phyloP scores from a whole-genome alignment of 2,888 invertebrate genomes.

The Cinara cedri region DNA sequence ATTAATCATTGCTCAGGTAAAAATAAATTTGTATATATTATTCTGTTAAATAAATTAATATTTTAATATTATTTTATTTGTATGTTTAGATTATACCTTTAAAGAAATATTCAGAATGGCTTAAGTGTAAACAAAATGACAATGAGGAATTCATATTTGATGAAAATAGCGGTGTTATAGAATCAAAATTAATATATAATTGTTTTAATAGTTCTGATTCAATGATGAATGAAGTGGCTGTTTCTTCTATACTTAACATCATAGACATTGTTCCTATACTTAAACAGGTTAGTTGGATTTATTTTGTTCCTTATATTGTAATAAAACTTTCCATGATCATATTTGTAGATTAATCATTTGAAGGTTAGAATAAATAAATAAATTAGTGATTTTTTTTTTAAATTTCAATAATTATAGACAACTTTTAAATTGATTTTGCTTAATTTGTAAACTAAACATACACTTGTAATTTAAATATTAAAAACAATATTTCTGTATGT shows the following conservation, averaged over 20 bases:
- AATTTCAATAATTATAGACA: no score
- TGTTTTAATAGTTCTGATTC: conserved; percentile 15
- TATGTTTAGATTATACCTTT: conserved; percentile 28
- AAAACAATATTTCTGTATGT: no score
- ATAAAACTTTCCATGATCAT: no score
- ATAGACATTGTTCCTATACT: conserved; percentile 35
- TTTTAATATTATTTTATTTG: background rate
- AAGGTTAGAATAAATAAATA: no score
- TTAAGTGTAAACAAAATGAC: background rate
- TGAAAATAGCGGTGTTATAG: background rate
- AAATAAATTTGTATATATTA: background rate
- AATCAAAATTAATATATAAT: background rate
- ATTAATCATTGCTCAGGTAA: conserved; percentile 44
- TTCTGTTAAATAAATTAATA: background rate
- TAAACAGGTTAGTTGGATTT: conserved; percentile 24
- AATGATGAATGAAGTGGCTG: conserved; percentile 31
- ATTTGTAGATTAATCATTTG: no score
- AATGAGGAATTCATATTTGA: background rate
- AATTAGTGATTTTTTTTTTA: no score
- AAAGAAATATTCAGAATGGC: conserved; percentile 31
- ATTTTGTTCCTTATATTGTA: no score
- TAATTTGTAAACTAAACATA: no score
- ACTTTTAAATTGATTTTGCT: no score
- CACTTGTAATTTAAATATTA: no score
- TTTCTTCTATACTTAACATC: conserved; percentile 38